Conservation (phyloP, 2,797 vertebrate genomes). For the Anguilla megastoma region DNA sequence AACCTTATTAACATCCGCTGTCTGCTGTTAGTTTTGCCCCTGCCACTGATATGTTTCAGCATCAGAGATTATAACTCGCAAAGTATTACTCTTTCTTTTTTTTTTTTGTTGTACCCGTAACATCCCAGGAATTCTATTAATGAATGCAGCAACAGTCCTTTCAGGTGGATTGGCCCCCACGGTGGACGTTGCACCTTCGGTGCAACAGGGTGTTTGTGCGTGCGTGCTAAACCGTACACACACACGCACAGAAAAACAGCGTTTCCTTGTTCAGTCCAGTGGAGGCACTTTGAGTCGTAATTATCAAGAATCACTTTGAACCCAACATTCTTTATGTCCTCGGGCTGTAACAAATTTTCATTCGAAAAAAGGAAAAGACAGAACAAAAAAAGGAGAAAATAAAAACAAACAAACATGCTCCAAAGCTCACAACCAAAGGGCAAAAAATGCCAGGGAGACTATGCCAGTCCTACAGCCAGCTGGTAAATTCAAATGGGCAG, state of each 20-base stretch:
- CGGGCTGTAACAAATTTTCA: constrained; percentile 51
- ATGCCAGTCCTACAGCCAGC: constrained; percentile 23
- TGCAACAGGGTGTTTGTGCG: not conserved
- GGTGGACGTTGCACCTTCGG: constrained; percentile 37
- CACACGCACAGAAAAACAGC: not conserved
- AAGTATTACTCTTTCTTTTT: not conserved
- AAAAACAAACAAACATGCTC: not conserved
- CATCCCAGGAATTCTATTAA: constrained; percentile 36
- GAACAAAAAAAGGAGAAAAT: not conserved
- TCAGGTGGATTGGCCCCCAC: constrained; percentile 41
- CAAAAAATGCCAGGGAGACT: constrained; percentile 20
- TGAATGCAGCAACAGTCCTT: constrained; percentile 49
- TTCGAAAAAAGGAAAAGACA: not conserved
- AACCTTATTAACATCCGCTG: not conserved
- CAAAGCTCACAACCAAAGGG: not conserved
- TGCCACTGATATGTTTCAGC: not conserved
- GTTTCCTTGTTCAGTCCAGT: not conserved
- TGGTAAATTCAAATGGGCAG: not conserved
- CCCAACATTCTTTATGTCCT: constrained; percentile 25
- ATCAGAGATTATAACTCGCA: not conserved
- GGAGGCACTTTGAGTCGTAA: constrained; percentile 3
- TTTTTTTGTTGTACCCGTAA: constrained; percentile 29
- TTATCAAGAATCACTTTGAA: constrained; percentile 35
- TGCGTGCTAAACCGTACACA: not conserved
- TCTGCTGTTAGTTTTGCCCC: not conserved